Conservation (phyloP, 2,113 vertebrate species). For the Callospermophilus lateralis region DNA sequence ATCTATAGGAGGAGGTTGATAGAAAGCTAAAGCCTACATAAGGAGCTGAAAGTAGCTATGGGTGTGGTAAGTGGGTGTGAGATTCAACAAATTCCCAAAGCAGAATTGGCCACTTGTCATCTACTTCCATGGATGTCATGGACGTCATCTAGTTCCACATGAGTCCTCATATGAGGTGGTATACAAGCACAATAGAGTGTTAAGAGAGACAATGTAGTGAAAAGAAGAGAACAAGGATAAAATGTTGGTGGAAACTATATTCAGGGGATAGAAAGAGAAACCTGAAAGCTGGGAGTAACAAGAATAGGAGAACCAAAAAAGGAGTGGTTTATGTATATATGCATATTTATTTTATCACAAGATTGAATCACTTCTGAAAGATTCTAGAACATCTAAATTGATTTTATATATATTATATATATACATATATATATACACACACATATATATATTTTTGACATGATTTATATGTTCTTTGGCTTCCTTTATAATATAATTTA, state of each 20-base stretch:
- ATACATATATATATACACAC: no score
- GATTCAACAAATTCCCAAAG: conserved; percentile 3
- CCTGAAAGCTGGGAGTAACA: background rate
- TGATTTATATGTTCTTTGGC: no score
- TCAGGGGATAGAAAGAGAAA: background rate
- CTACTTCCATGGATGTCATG: background rate
- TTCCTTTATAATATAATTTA: no score
- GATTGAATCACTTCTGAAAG: conserved; percentile 11
- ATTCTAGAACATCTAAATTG: background rate
- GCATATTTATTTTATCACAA: background rate
- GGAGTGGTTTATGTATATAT: background rate
- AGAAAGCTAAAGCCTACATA: background rate
- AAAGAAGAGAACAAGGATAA: background rate
- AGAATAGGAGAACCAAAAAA: background rate
- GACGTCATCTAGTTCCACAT: background rate
- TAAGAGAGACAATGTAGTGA: background rate
- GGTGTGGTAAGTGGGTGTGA: background rate
- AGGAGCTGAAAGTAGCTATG: background rate
- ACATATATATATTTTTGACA: no score
- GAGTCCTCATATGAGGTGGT: background rate
- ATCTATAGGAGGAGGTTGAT: background rate
- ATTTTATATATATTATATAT: no score
- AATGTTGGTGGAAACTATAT: background rate
- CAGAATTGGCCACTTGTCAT: background rate
- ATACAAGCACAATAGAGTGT: background rate